Evolutionary conservation across 2,888 invertebrate genomes (phyloP).

Genomic region (Sclerodermus sp.): DNA sequence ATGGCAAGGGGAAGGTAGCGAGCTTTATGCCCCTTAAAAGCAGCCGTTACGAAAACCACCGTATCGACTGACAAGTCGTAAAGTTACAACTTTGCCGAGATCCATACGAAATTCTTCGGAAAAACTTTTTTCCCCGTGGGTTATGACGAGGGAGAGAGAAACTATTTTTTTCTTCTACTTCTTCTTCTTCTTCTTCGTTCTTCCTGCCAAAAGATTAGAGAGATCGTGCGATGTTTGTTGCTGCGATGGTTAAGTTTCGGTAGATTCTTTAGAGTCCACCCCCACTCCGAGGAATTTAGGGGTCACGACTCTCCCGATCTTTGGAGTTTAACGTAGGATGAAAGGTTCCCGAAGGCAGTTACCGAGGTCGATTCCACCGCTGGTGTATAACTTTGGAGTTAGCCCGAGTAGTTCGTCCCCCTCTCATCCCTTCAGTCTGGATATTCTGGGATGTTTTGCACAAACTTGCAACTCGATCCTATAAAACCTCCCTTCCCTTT

Average conservation of each 20-base stretch:
- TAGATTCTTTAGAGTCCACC: conserved; percentile 1
- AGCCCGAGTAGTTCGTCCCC: conserved; percentile 22
- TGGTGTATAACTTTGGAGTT: conserved; percentile 16
- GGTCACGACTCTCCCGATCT: conserved; percentile 21
- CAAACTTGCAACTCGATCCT: conserved; percentile 23
- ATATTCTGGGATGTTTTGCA: conserved; percentile 16
- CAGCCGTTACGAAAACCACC: too few species aligned
- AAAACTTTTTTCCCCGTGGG: too few species aligned
- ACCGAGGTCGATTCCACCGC: conserved; percentile 13
- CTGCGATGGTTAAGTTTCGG: background rate
- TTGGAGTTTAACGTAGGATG: background rate
- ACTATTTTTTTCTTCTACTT: too few species aligned
- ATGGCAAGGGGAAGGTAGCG: too few species aligned
- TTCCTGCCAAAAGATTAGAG: too few species aligned
- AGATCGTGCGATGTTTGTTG: too few species aligned
- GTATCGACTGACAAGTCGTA: too few species aligned
- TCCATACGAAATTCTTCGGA: too few species aligned
- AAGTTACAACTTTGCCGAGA: too few species aligned
- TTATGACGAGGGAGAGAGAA: too few species aligned
- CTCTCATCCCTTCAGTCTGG: conserved; percentile 4
- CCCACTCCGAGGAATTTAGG: conserved; percentile 4
- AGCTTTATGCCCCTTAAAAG: too few species aligned
- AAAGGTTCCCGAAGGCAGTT: conserved; percentile 11
- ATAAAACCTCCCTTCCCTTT: conserved; percentile 16
- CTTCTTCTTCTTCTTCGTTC: too few species aligned